Evolutionary conservation across 2,888 invertebrate genomes (phyloP).

Genomic region (Timandra comae): DNA sequence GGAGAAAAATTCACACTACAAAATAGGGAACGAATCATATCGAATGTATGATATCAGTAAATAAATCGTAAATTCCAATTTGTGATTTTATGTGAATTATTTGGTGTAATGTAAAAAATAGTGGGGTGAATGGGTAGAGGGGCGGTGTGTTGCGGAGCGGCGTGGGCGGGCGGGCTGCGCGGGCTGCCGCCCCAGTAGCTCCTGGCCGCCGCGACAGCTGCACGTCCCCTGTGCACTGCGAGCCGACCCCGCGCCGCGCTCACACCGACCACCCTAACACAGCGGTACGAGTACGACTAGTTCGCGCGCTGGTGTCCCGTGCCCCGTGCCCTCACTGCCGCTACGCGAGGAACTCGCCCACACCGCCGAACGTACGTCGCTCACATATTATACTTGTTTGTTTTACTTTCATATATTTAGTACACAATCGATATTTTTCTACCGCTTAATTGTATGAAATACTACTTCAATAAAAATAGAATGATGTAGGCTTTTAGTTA

Average conservation of each 20-base stretch:
- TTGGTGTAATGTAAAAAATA: constrained; percentile 57
- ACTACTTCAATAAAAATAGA: too few relatives aligned
- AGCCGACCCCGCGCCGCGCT: constrained; percentile 29
- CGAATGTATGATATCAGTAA: constrained; percentile 16
- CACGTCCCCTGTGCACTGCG: too few relatives aligned
- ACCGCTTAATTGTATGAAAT: too few relatives aligned
- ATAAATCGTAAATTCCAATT: constrained; percentile 27
- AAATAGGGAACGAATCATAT: constrained; percentile 6
- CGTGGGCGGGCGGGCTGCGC: constrained; percentile 45
- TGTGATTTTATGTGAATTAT: constrained; percentile 31
- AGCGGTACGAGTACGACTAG: constrained; percentile 23
- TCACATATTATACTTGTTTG: constrained; percentile 16
- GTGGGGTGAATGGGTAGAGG: constrained; percentile 53
- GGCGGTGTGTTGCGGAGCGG: constrained; percentile 44
- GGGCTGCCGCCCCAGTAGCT: constrained; percentile 50
- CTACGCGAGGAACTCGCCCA: constrained; percentile 53
- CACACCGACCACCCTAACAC: constrained; percentile 19
- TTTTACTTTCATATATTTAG: constrained; percentile 4
- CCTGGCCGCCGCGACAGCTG: constrained; percentile 55
- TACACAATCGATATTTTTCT: constrained; percentile 8
- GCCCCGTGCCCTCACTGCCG: constrained; percentile 29
- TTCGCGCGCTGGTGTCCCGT: constrained; percentile 18
- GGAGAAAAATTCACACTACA: constrained; percentile 3
- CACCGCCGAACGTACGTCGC: constrained; percentile 27
- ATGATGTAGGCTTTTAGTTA: too few relatives aligned